A percentile compares a stretch with the other conserved stretches of the same genome.
These are phyloP conservation scores for Caenorhabditis japonica DNA, from an alignment of 2,888 invertebrate genomes.

Conservation along the genomic window DNA sequence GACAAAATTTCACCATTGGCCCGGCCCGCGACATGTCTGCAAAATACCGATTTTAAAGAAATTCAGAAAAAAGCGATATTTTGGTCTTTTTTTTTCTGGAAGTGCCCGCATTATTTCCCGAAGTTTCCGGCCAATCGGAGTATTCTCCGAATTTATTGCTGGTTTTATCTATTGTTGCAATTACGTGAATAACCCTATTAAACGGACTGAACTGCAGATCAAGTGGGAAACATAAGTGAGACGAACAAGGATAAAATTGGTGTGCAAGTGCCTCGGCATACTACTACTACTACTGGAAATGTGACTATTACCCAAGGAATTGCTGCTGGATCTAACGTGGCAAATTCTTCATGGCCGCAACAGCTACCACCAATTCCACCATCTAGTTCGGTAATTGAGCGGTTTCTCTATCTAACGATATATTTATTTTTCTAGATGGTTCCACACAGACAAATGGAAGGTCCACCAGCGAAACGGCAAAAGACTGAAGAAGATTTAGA, in stretches of 20 bases:
- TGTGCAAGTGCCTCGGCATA: slow-evolving; percentile 81
- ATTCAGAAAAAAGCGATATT: no score
- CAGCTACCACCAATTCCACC: slow-evolving; percentile 18
- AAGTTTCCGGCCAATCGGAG: no score
- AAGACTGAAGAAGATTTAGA: slow-evolving; percentile 81
- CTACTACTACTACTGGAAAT: slow-evolving; percentile 80
- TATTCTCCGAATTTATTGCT: no score
- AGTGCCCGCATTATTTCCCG: no score
- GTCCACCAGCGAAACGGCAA: slow-evolving; percentile 54
- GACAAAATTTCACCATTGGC: no score
- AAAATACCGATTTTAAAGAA: no score
- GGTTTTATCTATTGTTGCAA: no score
- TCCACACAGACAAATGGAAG: slow-evolving; percentile 17
- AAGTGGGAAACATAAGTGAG: slow-evolving; percentile 82
- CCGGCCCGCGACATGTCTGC: no score
- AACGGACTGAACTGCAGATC: no score
- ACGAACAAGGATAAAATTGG: slow-evolving; percentile 97
- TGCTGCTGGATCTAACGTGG: slow-evolving; percentile 17
- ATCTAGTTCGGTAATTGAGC: no score
- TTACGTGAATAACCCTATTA: no score
- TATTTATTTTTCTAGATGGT: slow-evolving; percentile 4
- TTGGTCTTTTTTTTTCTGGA: no score
- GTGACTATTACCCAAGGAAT: slow-evolving; percentile 52
- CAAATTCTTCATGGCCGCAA: slow-evolving; percentile 13
- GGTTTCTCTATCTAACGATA: background rate